Conservation (phyloP, 2,797 vertebrate species). For the Neostethus bicornis region DNA sequence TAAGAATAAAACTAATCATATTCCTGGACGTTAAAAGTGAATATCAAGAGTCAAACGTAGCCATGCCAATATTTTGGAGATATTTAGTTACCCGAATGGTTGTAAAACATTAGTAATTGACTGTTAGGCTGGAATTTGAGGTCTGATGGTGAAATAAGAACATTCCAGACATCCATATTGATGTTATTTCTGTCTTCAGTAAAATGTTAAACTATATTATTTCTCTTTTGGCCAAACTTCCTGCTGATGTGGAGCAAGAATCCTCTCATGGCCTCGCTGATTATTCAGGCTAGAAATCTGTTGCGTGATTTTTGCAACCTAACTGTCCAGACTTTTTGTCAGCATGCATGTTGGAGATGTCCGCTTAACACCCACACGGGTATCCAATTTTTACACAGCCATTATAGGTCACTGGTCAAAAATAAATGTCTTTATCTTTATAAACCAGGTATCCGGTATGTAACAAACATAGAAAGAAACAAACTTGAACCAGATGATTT, state of each 20-base stretch:
- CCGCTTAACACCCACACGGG: too few relatives aligned
- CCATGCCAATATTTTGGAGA: too few relatives aligned
- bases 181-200: not conserved
- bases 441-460: too few relatives aligned
- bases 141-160: not conserved
- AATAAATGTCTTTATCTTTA: too few relatives aligned
- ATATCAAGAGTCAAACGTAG: too few relatives aligned
- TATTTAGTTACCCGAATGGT: too few relatives aligned
- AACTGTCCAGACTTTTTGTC: not conserved
- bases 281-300: not conserved
- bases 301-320: not conserved
- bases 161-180: not conserved
- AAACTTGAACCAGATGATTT: too few relatives aligned
- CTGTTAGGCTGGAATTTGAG: not conserved
- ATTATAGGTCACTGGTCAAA: not conserved
- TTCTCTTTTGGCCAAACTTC: not conserved
- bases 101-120: not conserved
- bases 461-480: too few relatives aligned
- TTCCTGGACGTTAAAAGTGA: not conserved
- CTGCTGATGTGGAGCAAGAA: not conserved
- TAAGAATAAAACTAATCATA: not conserved
- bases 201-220: not conserved
- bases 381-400: too few relatives aligned
- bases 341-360: not conserved
- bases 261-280: not conserved